Base-by-base conservation (phyloP, 2,797 vertebrate genomes). In the Poecile montanus region DNA sequence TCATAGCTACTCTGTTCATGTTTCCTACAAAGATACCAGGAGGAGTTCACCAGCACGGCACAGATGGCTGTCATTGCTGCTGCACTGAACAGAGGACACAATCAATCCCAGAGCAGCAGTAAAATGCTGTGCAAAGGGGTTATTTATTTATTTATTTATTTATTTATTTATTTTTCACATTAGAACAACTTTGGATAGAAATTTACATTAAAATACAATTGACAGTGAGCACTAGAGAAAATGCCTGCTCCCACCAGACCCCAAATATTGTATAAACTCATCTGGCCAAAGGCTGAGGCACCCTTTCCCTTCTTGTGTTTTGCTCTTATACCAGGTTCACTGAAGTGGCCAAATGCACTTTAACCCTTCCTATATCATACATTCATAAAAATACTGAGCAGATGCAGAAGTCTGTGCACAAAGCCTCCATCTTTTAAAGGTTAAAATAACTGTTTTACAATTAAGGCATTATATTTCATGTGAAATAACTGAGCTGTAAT, bases 401-500 rank as follows among this genome's bases (percentile, higher is more conserved):
- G 63, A 89, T 60, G 12, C 44, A 80, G 30, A 19, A 88, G 13
- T 0, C 0, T 45, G 36, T 30, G 38, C 7, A 20, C 22, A 36
- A 77, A 83, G 51, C 57, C 60, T 61, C 65, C 12, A 13, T 47
- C 40, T 91, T 89, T 83, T 32, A 77, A 67, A 92, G 57, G 57
- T 75, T 92, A 89, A 79, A 91, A 88, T 22, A 72, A 62, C 21
- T 32, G 26, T 60, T 57, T 89, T 53, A 86, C 25, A 89, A 88
- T 29, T 51, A 74, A 70, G 38, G 29, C 36, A 76, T 88, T 92
- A 67, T 72, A 93, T 91, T 77, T 80, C 30, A 58, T 8, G 42
- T 57, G 54, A 58, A 81, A 61, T 85, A 94, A 81, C 23, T 73
- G 53, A 92, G 63, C 65, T 44, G 51, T 70, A 86, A 79, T 58